Percentiles rank a stretch among this genome's conserved stretches.
phyloP scores from a whole-genome alignment of 2,113 vertebrate species.

The Aleadryas rufinucha region DNA sequence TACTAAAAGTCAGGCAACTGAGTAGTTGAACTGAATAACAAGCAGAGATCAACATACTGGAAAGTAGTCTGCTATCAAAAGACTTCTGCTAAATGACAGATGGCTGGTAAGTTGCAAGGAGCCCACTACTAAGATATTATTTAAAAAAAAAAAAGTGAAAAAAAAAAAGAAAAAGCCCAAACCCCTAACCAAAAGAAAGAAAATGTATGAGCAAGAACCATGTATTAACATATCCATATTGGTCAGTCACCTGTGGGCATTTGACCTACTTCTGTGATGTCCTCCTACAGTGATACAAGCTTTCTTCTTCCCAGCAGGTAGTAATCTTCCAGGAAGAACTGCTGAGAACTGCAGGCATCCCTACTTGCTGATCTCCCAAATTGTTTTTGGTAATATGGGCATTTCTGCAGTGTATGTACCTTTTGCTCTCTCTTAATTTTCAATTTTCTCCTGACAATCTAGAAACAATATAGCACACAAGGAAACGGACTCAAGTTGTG shows the following conservation, averaged over 20 bases:
- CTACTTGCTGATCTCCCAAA: constrained; percentile 43
- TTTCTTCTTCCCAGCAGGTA: constrained; percentile 39
- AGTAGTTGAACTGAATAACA: neutral
- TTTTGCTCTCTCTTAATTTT: neutral
- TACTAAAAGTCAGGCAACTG: neutral
- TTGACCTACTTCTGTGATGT: constrained; percentile 35
- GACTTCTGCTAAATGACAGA: constrained; percentile 40
- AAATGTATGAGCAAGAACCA: neutral
- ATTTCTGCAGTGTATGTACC: neutral
- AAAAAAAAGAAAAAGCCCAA: accelerated
- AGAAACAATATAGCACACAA: neutral
- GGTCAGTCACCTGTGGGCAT: constrained; percentile 20
- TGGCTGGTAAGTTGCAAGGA: constrained; percentile 9
- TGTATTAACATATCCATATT: constrained; percentile 20
- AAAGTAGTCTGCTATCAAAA: neutral
- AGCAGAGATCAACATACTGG: neutral
- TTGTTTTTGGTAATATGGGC: neutral
- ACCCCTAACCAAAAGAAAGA: neutral
- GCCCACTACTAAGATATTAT: neutral
- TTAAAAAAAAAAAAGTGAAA: neutral
- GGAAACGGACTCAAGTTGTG: neutral
- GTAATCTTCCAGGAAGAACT: constrained; percentile 40
- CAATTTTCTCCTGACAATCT: neutral
- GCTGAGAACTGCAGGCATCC: constrained; percentile 29
- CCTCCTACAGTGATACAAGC: constrained; percentile 17